These are phyloP conservation scores for Drosophila borealis DNA, from an alignment of 2,888 invertebrate genomes.

Conservation along the genomic window DNA sequence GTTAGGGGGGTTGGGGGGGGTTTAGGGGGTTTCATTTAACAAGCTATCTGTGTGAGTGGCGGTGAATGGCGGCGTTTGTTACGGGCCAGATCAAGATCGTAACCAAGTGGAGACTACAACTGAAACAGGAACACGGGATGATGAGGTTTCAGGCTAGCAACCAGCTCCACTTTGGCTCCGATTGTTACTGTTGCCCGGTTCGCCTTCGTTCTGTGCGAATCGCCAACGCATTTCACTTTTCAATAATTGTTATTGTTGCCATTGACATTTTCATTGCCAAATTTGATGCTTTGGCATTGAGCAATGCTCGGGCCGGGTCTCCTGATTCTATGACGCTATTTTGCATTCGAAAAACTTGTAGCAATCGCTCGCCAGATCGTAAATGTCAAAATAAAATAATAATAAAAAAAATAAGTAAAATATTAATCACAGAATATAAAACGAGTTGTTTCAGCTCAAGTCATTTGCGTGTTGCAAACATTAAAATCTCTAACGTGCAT, in stretches of 20 bases:
- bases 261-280: slow-evolving; percentile 41
- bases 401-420: slow-evolving; percentile 27
- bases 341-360: slow-evolving; percentile 32
- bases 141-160: neutral
- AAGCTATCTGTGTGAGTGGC: slow-evolving; percentile 29
- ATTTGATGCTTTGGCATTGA: slow-evolving; percentile 19
- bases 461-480: slow-evolving; percentile 60
- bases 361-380: slow-evolving; percentile 36
- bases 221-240: slow-evolving; percentile 61
- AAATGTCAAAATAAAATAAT: slow-evolving; percentile 45
- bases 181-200: neutral
- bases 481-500: slow-evolving; percentile 19
- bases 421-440: slow-evolving; percentile 24
- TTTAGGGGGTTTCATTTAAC: slow-evolving; percentile 25
- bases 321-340: slow-evolving; percentile 37
- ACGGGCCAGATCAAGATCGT: slow-evolving; percentile 41
- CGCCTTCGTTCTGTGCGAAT: slow-evolving; percentile 29
- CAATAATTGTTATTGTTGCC: slow-evolving; percentile 10
- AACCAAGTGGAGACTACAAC: slow-evolving; percentile 5
- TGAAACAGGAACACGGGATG: slow-evolving; percentile 33
- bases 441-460: slow-evolving; percentile 60
- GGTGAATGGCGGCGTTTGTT: slow-evolving; percentile 37
- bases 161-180: neutral
- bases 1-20: neutral
- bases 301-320: neutral